phyloP scores from a whole-genome alignment of 2,113 vertebrate species.

The Rhinogobius similis region DNA sequence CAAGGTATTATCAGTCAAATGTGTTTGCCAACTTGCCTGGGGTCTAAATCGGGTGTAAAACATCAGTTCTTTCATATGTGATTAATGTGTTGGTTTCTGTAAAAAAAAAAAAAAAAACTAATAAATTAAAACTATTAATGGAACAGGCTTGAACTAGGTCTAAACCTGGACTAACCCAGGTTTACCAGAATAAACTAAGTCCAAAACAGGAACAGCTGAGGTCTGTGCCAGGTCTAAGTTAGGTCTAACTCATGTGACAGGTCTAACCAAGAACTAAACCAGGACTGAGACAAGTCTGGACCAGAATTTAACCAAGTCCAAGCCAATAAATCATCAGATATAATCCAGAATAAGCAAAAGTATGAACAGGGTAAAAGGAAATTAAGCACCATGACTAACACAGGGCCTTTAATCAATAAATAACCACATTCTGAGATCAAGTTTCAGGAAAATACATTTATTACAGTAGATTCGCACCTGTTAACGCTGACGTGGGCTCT shows the following conservation, averaged over 20 bases:
- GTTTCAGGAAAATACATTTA: background rate
- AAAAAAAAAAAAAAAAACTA: background rate
- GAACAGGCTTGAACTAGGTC: background rate
- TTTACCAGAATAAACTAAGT: background rate
- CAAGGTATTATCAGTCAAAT: too few species aligned
- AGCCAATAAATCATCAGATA: background rate
- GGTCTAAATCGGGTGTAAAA: background rate
- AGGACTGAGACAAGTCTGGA: background rate
- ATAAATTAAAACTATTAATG: background rate
- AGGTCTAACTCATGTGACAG: background rate
- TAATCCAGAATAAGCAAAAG: background rate
- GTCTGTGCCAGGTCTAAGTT: background rate
- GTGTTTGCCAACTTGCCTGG: too few species aligned
- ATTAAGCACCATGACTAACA: background rate
- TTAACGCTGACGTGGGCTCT: background rate
- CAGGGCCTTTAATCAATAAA: background rate
- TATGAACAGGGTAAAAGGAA: background rate
- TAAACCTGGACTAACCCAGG: background rate
- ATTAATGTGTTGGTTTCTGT: background rate
- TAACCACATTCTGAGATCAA: too few species aligned
- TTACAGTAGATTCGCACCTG: constrained; percentile 11
- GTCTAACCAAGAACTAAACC: background rate
- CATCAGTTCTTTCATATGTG: too few species aligned
- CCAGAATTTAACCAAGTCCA: background rate
- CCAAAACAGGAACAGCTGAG: background rate